A percentile compares a stretch with the other conserved stretches of the same genome.
Conservation (phyloP, 2,113 vertebrate genomes). For the Lophius piscatorius region DNA sequence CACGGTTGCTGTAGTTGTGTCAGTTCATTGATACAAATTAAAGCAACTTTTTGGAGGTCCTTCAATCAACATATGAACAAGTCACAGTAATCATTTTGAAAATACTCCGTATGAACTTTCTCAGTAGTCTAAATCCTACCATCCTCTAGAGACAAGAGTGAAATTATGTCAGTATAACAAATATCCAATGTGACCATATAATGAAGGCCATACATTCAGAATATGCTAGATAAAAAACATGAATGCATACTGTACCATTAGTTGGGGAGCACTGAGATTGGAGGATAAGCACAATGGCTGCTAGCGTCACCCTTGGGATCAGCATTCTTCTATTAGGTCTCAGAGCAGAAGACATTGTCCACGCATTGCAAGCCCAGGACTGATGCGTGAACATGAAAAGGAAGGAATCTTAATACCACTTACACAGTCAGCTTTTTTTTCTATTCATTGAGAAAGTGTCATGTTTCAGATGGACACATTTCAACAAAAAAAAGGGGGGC, state of each 20-base stretch:
- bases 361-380: constrained; percentile 58
- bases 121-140: too few relatives aligned
- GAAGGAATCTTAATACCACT: constrained; percentile 58
- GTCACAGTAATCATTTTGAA: too few relatives aligned
- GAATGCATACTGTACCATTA: constrained; percentile 59
- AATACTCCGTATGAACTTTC: too few relatives aligned
- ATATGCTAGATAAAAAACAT: constrained; percentile 1
- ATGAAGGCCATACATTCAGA: not conserved
- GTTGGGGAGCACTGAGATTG: constrained; percentile 17
- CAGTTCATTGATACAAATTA: not conserved
- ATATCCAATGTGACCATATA: too few relatives aligned
- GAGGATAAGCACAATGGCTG: constrained; percentile 55
- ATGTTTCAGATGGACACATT: constrained; percentile 62
- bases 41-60: too few relatives aligned
- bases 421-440: constrained; percentile 20
- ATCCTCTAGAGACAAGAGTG: too few relatives aligned
- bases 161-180: too few relatives aligned
- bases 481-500: not conserved
- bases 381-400: constrained; percentile 48
- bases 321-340: constrained; percentile 59
- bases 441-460: constrained; percentile 62
- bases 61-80: too few relatives aligned
- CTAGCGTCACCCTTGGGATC: constrained; percentile 54
- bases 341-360: constrained; percentile 50
- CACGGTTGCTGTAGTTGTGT: not conserved